Evolutionary conservation across 2,797 vertebrate species (phyloP), one percentile per base, ranked within the genome.

Genomic region (Lagocephalus sceleratus): DNA sequence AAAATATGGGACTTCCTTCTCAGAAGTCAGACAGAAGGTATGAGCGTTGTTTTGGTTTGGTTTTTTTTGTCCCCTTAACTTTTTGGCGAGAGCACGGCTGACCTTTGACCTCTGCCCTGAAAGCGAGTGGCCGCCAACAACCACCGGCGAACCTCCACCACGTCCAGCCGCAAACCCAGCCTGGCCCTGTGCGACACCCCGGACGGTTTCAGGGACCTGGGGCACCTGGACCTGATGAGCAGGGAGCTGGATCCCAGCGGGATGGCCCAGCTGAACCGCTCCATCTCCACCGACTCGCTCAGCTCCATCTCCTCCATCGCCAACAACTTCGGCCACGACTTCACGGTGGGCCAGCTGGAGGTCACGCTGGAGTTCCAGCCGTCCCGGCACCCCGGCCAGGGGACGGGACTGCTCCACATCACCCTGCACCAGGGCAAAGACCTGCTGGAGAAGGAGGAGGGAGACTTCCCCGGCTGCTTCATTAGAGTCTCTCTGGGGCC

Each of bases 261-360:
- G 47, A 3, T 69, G 14, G 71, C 66, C 22, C 87, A 92, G 41
- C 77, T 99, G 62, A 92, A 91, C 64, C 94, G 92, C n/a, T 98
- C 96, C 38, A 59, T 94, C 58, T 98, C 96, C 0, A 94, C 93
- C 0, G 96, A 98, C 78, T 99, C 97, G 0, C 92, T 99, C 73
- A 94, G 92, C 85, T 98, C 95, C 66, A 84, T 99, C 84, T 98
- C 97, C 23, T 98, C 97, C 25, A 91, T 99, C 47, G 95, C 93
- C 65, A 94, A 98, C 82, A 98, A 94, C 75, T 98, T 99, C 0
- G 97, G 97, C 69, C 94, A 97, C 46, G 96, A 98, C 73, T 94
- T 93, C 88, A 95, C 92, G 0, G 92, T 98, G 21, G 97, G 96
- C 35, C 96, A 98, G 89, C 89, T 98, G 79, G 97, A 98, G 85